Conservation (phyloP, 2,888 invertebrate species). For the Rotaria socialis region DNA sequence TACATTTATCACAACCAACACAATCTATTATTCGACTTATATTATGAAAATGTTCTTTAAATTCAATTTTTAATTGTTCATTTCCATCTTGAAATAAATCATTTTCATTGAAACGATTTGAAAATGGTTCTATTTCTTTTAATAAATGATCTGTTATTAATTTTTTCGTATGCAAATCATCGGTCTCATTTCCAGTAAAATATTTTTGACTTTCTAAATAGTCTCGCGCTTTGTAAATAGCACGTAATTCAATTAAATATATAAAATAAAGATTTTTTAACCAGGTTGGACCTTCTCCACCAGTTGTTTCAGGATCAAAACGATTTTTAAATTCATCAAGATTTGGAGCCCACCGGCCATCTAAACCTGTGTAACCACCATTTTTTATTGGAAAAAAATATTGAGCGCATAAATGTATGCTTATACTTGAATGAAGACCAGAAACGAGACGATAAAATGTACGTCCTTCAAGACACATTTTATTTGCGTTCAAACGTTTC, state of each 20-base stretch:
- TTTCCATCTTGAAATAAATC: constrained; percentile 78
- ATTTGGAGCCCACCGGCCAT: constrained; percentile 60
- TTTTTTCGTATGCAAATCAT: constrained; percentile 74
- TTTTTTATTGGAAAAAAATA: constrained; percentile 66
- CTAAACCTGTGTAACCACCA: constrained; percentile 58
- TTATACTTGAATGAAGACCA: constrained; percentile 92
- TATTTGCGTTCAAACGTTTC: neutral
- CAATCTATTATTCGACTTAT: constrained; percentile 98
- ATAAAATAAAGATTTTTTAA: constrained; percentile 91
- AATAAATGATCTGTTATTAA: constrained; percentile 54
- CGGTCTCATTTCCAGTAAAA: constrained; percentile 79
- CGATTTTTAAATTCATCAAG: constrained; percentile 61
- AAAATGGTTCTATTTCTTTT: constrained; percentile 64
- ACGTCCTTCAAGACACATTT: constrained; percentile 80
- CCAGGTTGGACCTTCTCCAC: constrained; percentile 84
- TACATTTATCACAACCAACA: constrained; percentile 98
- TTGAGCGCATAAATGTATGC: constrained; percentile 85
- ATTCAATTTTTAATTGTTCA: constrained; percentile 66
- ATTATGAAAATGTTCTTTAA: constrained; percentile 89
- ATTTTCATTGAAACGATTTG: constrained; percentile 89
- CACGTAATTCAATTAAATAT: constrained; percentile 85
- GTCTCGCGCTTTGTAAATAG: constrained; percentile 79
- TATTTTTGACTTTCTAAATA: constrained; percentile 50
- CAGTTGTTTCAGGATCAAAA: constrained; percentile 80
- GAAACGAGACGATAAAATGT: constrained; percentile 95